These are phyloP conservation scores for Sitta carolinensis DNA, from an alignment of 2,797 vertebrate species.

Conservation along the genomic window DNA sequence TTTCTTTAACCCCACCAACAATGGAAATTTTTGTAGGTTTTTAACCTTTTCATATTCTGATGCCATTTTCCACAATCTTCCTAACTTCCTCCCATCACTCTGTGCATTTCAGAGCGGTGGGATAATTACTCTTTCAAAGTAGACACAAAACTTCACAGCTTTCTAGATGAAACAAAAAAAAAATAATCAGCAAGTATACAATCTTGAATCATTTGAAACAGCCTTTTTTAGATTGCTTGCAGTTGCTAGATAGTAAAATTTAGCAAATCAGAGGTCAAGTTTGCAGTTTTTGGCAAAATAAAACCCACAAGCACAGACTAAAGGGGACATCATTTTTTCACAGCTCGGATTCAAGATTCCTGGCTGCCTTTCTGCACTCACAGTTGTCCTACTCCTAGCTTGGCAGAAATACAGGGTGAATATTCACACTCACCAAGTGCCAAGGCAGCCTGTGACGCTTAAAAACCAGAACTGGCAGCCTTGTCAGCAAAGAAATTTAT, in stretches of 20 bases:
- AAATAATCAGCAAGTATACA: neutral
- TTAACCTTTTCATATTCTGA: neutral
- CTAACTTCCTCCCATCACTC: neutral
- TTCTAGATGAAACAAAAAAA: neutral
- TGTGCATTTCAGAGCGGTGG: neutral
- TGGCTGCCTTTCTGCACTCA: neutral
- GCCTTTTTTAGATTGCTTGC: neutral
- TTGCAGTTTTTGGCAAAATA: neutral
- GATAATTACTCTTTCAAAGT: neutral
- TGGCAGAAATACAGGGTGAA: neutral
- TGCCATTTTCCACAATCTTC: neutral
- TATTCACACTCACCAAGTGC: constrained; percentile 1
- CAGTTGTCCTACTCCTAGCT: neutral
- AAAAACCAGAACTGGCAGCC: neutral
- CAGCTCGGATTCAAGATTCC: neutral
- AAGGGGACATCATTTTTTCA: neutral
- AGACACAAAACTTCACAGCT: neutral
- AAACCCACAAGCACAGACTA: neutral
- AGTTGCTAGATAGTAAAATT: neutral
- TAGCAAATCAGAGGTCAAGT: neutral
- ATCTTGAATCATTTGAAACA: neutral
- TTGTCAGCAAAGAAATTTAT: neutral
- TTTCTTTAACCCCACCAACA: neutral
- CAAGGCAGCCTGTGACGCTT: neutral
- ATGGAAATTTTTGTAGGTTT: neutral